Base-by-base conservation (phyloP, 2,113 vertebrate genomes). In the Pterocles gutturalis region DNA sequence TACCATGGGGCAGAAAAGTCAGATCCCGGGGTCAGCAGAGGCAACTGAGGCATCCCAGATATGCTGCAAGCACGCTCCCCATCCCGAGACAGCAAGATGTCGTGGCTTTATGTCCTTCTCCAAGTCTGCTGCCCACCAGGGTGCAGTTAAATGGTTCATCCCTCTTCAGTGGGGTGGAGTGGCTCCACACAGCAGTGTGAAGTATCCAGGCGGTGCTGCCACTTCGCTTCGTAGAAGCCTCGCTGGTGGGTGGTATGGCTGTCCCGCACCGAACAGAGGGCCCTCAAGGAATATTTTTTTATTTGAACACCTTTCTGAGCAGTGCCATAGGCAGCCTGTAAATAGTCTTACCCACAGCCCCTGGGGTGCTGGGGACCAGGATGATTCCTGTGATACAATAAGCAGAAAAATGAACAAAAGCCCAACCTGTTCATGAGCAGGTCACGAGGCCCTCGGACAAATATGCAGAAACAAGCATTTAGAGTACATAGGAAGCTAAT, bases 191-290 rank as follows among this genome's bases (percentile, higher is more conserved):
- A 33, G 48, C 53, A 80, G 84, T 24, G 31, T 64, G 77, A 89
- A 67, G 25, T 33, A 49, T 58, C 46, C 6, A 2, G 54, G 54
- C 0, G 2, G 7, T 22, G 36, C 22, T 11, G 1, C 61, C 16
- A 45, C 26, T 83, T 46, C 41, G 19, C 15, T 20, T 46, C 5
- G 4, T 53, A 72, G 29, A 7, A 2, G 54, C 58, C 53, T 65
- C 9, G 9, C 49, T 2, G 1, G 60, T 2, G 1, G 12, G 33
- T 0, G 0, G 0, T 31, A 17, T 3, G 7, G 20, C 38, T 94
- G 70, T 66, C 55, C 70, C 51, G 45, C 41, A 34, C 25, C 0
- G 2, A 58, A 53, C 28, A 73, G 60, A 65, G 8, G 2, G 26
- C 43, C 22, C 45, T 10, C 5, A 3, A 48, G 73, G 51, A 78